Percentiles rank a stretch among this genome's conserved stretches.
These are phyloP conservation scores for Taenaris catops DNA, from an alignment of 2,888 invertebrate species.

Conservation along the genomic window DNA sequence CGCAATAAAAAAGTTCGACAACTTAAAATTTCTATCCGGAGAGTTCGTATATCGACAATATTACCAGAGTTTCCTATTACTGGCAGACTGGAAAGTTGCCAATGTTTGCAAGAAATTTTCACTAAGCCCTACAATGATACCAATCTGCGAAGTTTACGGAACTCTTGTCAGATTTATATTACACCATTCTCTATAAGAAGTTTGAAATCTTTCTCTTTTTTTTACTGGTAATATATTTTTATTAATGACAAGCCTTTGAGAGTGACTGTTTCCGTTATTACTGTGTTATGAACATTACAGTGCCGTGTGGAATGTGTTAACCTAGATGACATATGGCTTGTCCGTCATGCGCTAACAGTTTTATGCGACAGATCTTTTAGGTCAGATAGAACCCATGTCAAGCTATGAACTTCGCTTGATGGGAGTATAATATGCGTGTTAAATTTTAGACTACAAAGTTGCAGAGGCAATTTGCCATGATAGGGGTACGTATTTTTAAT, in stretches of 20 bases:
- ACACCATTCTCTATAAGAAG: neutral
- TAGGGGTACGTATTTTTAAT: too few species aligned
- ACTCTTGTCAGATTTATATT: conserved; percentile 14
- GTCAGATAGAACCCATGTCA: neutral
- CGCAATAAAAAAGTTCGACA: too few species aligned
- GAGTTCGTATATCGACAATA: conserved; percentile 5
- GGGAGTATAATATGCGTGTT: too few species aligned
- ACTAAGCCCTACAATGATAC: conserved; percentile 20
- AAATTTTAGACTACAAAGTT: too few species aligned
- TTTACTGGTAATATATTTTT: neutral
- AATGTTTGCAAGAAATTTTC: conserved; percentile 23
- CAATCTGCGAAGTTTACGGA: conserved; percentile 19
- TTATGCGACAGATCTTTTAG: neutral
- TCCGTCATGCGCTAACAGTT: too few species aligned
- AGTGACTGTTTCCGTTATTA: too few species aligned
- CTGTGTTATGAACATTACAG: too few species aligned
- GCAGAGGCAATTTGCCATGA: too few species aligned
- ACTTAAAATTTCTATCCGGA: neutral
- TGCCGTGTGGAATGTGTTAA: too few species aligned
- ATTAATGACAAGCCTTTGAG: too few species aligned
- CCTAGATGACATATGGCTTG: too few species aligned
- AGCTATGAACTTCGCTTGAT: neutral
- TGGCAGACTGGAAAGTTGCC: conserved; percentile 21
- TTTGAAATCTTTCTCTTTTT: conserved; percentile 1
- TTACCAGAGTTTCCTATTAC: conserved; percentile 12